Conservation (phyloP, 2,113 vertebrate species). For the Eubucco bourcierii region DNA sequence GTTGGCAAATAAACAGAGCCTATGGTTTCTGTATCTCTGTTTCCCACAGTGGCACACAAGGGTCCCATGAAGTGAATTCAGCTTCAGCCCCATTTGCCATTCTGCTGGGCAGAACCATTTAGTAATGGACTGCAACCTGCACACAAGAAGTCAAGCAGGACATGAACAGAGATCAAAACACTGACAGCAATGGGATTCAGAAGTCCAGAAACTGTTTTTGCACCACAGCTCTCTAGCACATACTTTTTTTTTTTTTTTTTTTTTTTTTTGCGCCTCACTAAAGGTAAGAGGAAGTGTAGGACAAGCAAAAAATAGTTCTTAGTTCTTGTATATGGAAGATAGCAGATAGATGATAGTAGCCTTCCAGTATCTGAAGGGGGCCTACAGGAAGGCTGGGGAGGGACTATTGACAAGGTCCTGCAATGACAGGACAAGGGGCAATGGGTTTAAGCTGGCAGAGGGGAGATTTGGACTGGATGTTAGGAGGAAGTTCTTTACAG, state of each 20-base stretch:
- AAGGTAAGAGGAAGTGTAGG: background rate
- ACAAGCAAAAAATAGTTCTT: background rate
- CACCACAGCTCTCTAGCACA: background rate
- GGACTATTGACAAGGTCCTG: too few relatives aligned
- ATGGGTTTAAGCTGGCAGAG: too few relatives aligned
- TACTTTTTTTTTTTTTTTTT: too few relatives aligned
- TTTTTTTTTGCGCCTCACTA: background rate
- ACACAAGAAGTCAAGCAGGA: background rate
- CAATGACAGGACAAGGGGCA: too few relatives aligned
- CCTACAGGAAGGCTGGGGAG: too few relatives aligned
- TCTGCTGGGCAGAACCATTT: background rate
- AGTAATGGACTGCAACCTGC: background rate
- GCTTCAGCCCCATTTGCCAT: background rate
- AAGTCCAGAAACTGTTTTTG: background rate
- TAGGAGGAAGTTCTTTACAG: too few relatives aligned
- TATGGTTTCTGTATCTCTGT: background rate
- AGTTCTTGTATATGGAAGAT: background rate
- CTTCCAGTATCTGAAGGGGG: too few relatives aligned
- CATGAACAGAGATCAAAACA: background rate
- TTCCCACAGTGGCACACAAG: background rate
- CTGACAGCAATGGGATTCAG: background rate
- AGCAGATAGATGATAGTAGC: background rate
- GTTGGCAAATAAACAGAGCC: background rate
- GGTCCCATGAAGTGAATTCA: background rate
- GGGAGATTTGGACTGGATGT: too few relatives aligned